Evolutionary conservation across 2,888 invertebrate species (phyloP), one percentile per base, ranked within the genome.

Genomic region (Dasypolia templi): DNA sequence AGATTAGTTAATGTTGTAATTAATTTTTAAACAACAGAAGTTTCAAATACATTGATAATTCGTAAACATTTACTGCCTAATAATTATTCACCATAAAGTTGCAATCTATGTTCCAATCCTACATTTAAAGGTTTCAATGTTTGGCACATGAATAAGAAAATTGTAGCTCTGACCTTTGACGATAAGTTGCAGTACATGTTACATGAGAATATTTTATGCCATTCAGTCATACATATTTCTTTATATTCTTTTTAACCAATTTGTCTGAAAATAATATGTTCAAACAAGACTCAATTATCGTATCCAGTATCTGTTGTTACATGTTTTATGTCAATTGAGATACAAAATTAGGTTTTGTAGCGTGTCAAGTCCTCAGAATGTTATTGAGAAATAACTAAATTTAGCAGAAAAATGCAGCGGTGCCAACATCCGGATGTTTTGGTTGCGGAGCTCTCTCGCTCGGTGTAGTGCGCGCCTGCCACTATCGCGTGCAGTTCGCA

Each of bases 401-500:
- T 55, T 11, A n/a, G n/a, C 26, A 78, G 19, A 68, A 62, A 67
- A 75, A 61, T 53, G 53, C 59, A 77, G 26, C 39, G n/a, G 66
- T 67, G 67, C 67, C 22, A 69, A 78, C 63, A 78, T 76, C 80
- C 82, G 86, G 85, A 87, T 87, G 82, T 84, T 85, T 82, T 83
- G 80, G 68, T 71, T 39, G 58, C 67, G 46, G 70, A 59, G 72
- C 65, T 68, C 71, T 72, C 62, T 51, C 49, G n/a, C 39, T 14
- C 51, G 35, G 53, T 12, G 49, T 61, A 53, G 22, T 9, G 49
- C n/a, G 26, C 49, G 61, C 44, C 39, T 58, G 51, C 32, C 61
- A 59, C 42, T 75, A 79, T 83, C 85, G 87, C 87, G 87, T 87
- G 87, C 74, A 19, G 49, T 59, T 56, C 66, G 66, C 87, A 87